phyloP scores from a whole-genome alignment of 2,888 invertebrate species.

The Philhelius pedissequus region DNA sequence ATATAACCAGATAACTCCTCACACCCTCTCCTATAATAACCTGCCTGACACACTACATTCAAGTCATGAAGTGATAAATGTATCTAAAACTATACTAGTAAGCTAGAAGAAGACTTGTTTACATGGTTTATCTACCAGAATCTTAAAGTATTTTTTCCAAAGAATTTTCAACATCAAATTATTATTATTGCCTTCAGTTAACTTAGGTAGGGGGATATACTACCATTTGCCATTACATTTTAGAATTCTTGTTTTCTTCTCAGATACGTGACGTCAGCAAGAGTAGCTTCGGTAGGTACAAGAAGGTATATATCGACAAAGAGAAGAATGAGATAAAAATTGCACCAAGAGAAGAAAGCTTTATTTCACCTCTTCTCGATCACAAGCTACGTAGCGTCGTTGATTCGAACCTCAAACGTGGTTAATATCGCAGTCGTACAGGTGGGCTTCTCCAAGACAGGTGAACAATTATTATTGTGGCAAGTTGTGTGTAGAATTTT shows the following conservation, averaged over 20 bases:
- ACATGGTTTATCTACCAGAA: not conserved
- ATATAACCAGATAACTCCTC: not conserved
- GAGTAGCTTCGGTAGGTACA: too few relatives aligned
- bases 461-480: slow-evolving; percentile 40
- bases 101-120: slow-evolving; percentile 38
- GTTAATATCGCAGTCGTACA: slow-evolving; percentile 64
- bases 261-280: slow-evolving; percentile 47
- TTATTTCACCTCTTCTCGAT: slow-evolving; percentile 25
- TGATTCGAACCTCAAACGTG: slow-evolving; percentile 50
- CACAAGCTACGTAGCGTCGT: slow-evolving; percentile 20
- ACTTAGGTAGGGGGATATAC: not conserved
- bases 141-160: not conserved
- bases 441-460: slow-evolving; percentile 65
- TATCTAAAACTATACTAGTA: not conserved
- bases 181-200: not conserved
- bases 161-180: slow-evolving; percentile 33
- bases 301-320: too few relatives aligned
- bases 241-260: not conserved
- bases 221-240: not conserved
- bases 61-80: slow-evolving; percentile 38
- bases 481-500: slow-evolving; percentile 10
- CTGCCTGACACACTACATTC: not conserved
- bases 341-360: slow-evolving; percentile 56
- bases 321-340: slow-evolving; percentile 28
- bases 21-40: slow-evolving; percentile 15